Evolutionary conservation across 2,797 vertebrate species (phyloP), one percentile per base, ranked within the genome.

Genomic region (Garrulus glandarius): DNA sequence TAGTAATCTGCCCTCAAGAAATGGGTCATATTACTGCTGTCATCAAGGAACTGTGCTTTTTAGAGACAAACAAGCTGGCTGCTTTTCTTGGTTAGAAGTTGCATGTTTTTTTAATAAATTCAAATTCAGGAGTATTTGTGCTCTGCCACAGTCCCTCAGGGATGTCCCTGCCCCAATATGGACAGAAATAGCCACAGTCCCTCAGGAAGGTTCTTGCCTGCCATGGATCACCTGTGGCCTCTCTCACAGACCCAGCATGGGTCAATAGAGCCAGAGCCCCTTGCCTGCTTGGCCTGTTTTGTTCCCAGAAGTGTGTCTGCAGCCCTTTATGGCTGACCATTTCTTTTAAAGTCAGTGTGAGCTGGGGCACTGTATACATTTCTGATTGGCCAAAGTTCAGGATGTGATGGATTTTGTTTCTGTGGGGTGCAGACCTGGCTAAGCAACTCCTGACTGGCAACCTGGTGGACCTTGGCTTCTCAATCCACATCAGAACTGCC

Each of bases 211-310:
- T 50, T 23, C 15, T 60, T 86, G 20, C 15, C 15, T 32, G 19
- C 15, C 6, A 4, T 36, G 39, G 9, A 11, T 49, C 29, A 41
- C 9, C 5, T 32, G 26, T 30, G 20, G 10, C 27, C 9, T 13
- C 44, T 64, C 20, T 39, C 17, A 10, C 8, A 50, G 13, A 23
- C 26, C 26, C 14, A 34, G 26, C 0, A 0, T 8, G 14, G 41
- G 34, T 29, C 57, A 70, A 20, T 10, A 41, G 13, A 44, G 12
- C 8, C 29, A 16, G 10, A 50, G 14, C 5, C 19, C 10, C 12
- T 36, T 61, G 15, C 3, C 10, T 8, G 23, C 15, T 46, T 44
- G 8, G 4, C 34, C 23, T 49, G 21, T 11, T 71, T 17, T 41
- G 27, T 41, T 26, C 32, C 22, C 41, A 71, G 26, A 37, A 72